A percentile compares a stretch with the other conserved stretches of the same genome.
Evolutionary conservation across 2,113 vertebrate species (phyloP).

Genomic region (Corythornis madagascariensis): DNA sequence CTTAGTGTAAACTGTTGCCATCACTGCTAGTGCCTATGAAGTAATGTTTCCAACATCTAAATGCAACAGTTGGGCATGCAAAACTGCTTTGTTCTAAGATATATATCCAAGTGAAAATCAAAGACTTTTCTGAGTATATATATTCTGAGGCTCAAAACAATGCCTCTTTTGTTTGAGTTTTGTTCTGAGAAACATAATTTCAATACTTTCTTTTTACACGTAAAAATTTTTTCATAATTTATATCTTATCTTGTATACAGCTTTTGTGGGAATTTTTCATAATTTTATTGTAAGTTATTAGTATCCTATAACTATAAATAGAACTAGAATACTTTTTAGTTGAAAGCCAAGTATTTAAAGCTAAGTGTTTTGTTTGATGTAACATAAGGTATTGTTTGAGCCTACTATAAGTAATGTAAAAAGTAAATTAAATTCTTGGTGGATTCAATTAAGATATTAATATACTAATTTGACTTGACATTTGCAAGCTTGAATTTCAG

Average conservation of each 20-base stretch:
- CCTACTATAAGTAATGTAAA: not conserved
- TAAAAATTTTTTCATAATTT: not conserved
- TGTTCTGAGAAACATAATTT: not conserved
- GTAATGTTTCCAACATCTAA: not conserved
- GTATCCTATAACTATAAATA: not conserved
- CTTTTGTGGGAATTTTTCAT: not conserved
- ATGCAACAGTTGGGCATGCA: not conserved
- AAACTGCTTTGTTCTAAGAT: not conserved
- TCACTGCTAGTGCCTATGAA: not conserved
- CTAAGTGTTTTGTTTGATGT: not conserved
- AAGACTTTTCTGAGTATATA: not conserved
- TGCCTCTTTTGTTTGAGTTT: not conserved
- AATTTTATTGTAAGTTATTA: not conserved
- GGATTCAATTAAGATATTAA: not conserved
- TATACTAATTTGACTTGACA: not conserved
- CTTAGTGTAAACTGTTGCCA: not conserved
- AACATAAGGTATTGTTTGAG: not conserved
- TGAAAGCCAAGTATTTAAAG: not conserved
- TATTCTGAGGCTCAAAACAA: not conserved
- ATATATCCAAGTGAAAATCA: not conserved
- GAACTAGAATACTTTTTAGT: not conserved
- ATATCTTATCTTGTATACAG: not conserved
- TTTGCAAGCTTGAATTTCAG: not conserved
- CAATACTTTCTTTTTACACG: not conserved
- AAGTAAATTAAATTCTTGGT: not conserved